Evolutionary conservation across 2,113 vertebrate species (phyloP), one percentile per base, ranked within the genome.

Genomic region (Aldabrachelys gigantea): DNA sequence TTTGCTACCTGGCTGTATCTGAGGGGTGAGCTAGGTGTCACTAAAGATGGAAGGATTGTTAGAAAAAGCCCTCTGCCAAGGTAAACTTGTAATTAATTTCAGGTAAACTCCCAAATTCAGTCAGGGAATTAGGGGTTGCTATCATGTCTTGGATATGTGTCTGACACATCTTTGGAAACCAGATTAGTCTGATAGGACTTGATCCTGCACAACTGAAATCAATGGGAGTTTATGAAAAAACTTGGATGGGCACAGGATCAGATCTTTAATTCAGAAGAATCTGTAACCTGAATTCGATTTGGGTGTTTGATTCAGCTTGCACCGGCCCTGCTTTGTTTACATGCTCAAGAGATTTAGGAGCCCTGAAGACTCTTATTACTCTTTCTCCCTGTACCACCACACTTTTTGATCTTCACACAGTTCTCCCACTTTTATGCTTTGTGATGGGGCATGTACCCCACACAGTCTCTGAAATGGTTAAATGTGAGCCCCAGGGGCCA

Each of bases 341-440:
- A 95, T 94, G 91, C 93, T 94, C 59, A 89, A 79, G 93, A 93
- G 90, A 87, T 69, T 44, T 92, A 31, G 79, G 75, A 27, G 65
- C 72, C 53, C 88, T 88, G 81, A 96, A 89, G 57, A 92, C n/a
- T 19, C 5, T 91, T 78, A 85, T 80, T 93, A 91, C 57, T 24
- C 21, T 35, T 38, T 87, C 19, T 52, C 59, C 13, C 59, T 16
- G 50, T 50, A 50, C 50, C 50, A 16, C 50, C 50, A 50, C 50
- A 50, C 50, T 50, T 50, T 50, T 50, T 50, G 50, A 50, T 50
- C 2, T 50, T 50, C n/a, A 35, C 62, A 54, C 19, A 54, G 53
- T 22, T 54, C 6, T 54, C 19, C 53, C 29, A 31, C 59, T 62
- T 62, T 62, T 62, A 62, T 62, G 27, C 59, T 62, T 62, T 62